Evolutionary conservation across 1,140 invertebrate species (phyloP), one percentile per base, ranked within the genome.

Genomic region (Anadara kagoshimensis): DNA sequence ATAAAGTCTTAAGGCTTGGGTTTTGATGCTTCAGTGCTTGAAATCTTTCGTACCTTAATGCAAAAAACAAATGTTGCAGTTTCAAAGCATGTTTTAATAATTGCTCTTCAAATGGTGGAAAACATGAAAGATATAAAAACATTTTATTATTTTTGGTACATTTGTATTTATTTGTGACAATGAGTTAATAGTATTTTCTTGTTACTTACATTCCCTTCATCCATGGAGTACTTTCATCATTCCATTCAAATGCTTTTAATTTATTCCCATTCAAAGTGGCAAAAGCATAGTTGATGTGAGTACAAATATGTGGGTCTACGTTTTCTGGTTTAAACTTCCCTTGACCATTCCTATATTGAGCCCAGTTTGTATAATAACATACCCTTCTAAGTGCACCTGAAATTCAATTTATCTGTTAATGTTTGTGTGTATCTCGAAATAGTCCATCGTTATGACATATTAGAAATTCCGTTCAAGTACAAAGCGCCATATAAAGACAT

Each of bases 11-110:
- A 44, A 98, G 89, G 72, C 95, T 93, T 0, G 96, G 94, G 90
- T 98, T 98, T 81, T 94, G 95, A 74, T 96, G 95, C 66, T 96
- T 94, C 24, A 98, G 89, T 0, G 92, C 93, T 43, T 96, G 93
- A 14, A 83, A 44, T 29, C 65, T 61, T 24, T 75, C 73, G 62
- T 78, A 76, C 75, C 75, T 76, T 11, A 20, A 22, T 57, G 5
- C 24, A 59, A 12, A 59, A 18, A 11, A 0, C 5, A 61, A 1
- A 36, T 58, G 24, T 58, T 54, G n/a, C n/a, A n/a, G n/a, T n/a
- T n/a, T n/a, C n/a, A n/a, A n/a, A n/a, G n/a, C n/a, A n/a, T n/a
- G n/a, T n/a, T n/a, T n/a, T n/a, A n/a, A n/a, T n/a, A n/a, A n/a
- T n/a, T n/a, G n/a, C n/a, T n/a, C n/a, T n/a, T 20, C 20, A 54